These are phyloP conservation scores for Oryctolagus cuniculus DNA, from an alignment of 2,113 vertebrate species.

Conservation along the genomic window mOryCun1.1 NC_091440.1:39137001-39137500, in stretches of 20 bases:
- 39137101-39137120: neutral
- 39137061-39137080: neutral
- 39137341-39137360: neutral
- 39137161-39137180: neutral
- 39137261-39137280: neutral
- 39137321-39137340: neutral
- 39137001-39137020: neutral
- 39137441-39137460: neutral
- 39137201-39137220: neutral
- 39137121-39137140: neutral
- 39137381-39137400: neutral
- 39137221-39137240: neutral
- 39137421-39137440: neutral
- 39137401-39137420: neutral
- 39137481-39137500: neutral
- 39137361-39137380: neutral
- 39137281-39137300: slow-evolving; percentile 26
- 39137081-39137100: neutral
- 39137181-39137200: neutral
- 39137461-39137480: neutral
- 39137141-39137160: neutral
- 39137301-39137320: neutral
- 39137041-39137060: neutral
- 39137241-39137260: neutral
- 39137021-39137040: neutral